Evolutionary conservation across 2,797 vertebrate genomes (phyloP).

Genomic region (Siniperca undulata): DNA sequence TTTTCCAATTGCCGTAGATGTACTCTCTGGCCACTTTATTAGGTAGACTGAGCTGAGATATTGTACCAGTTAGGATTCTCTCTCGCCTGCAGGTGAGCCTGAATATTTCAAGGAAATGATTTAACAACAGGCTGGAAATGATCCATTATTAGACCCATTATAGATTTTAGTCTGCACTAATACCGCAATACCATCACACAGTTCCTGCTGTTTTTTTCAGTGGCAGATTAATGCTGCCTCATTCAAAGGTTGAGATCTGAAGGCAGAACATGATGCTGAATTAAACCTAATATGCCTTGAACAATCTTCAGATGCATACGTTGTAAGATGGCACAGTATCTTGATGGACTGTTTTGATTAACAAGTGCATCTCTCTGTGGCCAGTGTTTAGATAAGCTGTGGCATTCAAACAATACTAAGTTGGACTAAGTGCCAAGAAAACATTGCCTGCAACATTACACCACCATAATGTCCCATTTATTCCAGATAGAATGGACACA

Average conservation of each 20-base stretch:
- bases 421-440: neutral
- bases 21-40: neutral
- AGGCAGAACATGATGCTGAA: neutral
- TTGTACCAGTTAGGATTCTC: neutral
- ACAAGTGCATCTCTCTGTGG: neutral
- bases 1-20: neutral
- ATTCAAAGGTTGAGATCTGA: neutral
- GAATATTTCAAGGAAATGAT: neutral
- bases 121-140: neutral
- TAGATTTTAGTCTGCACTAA: neutral
- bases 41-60: neutral
- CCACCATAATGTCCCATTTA: neutral
- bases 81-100: neutral
- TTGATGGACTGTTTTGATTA: neutral
- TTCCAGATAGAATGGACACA: slow-evolving; percentile 7
- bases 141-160: neutral
- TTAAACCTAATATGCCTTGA: neutral
- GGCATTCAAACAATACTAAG: neutral
- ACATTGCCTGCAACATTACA: slow-evolving; percentile 4
- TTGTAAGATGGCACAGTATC: neutral
- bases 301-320: neutral
- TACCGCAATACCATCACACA: neutral
- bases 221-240: neutral
- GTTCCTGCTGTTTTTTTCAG: neutral
- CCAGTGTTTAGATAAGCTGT: neutral